A percentile compares a stretch with the other conserved stretches of the same genome.
phyloP scores from a whole-genome alignment of 2,888 invertebrate species.

The Molanna angustata region DNA sequence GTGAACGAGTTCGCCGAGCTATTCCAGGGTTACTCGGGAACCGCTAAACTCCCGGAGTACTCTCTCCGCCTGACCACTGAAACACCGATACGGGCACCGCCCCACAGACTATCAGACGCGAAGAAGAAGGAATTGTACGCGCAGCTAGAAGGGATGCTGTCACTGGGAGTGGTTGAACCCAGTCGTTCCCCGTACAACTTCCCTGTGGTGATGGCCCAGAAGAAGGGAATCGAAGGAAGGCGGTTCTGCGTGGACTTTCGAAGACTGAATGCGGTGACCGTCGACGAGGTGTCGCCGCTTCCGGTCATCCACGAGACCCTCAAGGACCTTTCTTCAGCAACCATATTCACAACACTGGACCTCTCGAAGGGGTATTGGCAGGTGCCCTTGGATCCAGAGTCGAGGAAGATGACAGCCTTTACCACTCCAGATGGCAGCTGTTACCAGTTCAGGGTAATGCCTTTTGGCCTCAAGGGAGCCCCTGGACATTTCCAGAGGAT shows the following conservation, averaged over 20 bases:
- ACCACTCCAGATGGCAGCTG: conserved; percentile 4
- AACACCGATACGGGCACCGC: too few relatives aligned
- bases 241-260: neutral
- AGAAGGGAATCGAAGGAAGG: neutral
- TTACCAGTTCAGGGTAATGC: conserved; percentile 8
- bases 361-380: conserved; percentile 1
- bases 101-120: too few relatives aligned
- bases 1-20: too few relatives aligned
- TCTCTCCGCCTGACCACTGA: too few relatives aligned
- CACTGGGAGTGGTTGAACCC: neutral
- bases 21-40: too few relatives aligned
- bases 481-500: neutral
- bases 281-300: neutral
- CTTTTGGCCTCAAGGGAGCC: conserved; percentile 6
- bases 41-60: too few relatives aligned
- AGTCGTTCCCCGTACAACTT: neutral
- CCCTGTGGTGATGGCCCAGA: neutral
- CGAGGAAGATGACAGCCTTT: conserved; percentile 3
- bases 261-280: neutral
- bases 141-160: conserved; percentile 1
- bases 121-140: neutral
- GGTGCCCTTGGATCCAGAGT: neutral
- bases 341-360: neutral
- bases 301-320: conserved; percentile 1
- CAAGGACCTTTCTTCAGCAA: neutral